Evolutionary conservation across 2,888 invertebrate genomes (phyloP).

Genomic region (Hybos culiciformis): DNA sequence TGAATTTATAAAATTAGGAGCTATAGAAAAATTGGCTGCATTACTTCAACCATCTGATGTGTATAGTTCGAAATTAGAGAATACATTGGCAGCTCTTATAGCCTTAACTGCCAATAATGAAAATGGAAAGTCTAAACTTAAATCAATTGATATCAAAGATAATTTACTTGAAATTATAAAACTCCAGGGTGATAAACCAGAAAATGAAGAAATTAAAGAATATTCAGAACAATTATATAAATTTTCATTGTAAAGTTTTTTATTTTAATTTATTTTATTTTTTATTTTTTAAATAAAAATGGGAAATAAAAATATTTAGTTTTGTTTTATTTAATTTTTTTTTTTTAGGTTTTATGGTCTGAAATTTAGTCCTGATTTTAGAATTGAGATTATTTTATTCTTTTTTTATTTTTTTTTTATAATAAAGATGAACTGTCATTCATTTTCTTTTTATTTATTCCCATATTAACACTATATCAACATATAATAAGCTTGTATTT

Average conservation of each 20-base stretch:
- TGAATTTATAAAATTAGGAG: constrained; percentile 17
- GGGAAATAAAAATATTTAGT: background rate
- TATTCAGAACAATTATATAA: background rate
- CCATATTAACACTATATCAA: too few species aligned
- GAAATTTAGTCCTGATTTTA: too few species aligned
- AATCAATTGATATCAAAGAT: constrained; percentile 9
- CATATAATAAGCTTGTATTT: too few species aligned
- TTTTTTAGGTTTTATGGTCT: too few species aligned
- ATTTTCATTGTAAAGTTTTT: background rate
- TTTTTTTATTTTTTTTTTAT: too few species aligned
- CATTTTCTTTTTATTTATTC: too few species aligned
- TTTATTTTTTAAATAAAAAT: background rate
- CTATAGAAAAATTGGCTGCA: constrained; percentile 14
- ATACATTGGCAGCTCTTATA: constrained; percentile 17
- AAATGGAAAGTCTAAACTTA: constrained; percentile 11
- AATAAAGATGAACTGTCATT: too few species aligned
- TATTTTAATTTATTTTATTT: background rate
- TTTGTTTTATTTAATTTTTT: too few species aligned
- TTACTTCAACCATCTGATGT: constrained; percentile 12
- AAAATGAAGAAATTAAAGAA: constrained; percentile 14
- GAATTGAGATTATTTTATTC: too few species aligned
- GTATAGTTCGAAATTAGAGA: constrained; percentile 19
- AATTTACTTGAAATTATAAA: constrained; percentile 8
- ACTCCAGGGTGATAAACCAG: constrained; percentile 10
- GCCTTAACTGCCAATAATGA: constrained; percentile 12